These are phyloP conservation scores for Columbina picui DNA, from an alignment of 2,113 vertebrate species.

Conservation along the genomic window DNA sequence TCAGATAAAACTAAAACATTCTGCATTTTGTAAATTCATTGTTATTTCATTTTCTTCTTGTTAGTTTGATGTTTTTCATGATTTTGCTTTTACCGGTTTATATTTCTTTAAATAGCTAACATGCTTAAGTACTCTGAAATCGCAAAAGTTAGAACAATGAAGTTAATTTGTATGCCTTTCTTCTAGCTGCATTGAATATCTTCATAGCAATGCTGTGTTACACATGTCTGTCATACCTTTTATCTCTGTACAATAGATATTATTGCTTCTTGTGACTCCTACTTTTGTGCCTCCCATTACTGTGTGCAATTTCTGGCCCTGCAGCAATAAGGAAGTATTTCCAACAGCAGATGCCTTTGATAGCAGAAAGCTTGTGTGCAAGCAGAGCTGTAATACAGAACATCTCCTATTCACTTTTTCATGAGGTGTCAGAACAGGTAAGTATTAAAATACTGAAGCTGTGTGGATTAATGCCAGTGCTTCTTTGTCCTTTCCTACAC, in stretches of 20 bases:
- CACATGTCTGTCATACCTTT: background rate
- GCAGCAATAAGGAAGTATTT: background rate
- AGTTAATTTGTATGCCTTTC: background rate
- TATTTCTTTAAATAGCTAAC: background rate
- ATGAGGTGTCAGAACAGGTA: background rate
- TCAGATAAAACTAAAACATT: background rate
- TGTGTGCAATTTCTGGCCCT: background rate
- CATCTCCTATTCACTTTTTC: background rate
- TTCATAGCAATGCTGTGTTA: background rate
- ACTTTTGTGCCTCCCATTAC: background rate
- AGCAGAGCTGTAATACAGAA: background rate
- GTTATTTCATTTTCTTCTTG: background rate
- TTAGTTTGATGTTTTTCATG: background rate
- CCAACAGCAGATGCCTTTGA: background rate
- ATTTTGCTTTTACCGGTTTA: background rate
- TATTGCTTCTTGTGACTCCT: background rate
- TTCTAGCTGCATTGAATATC: background rate
- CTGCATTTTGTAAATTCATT: background rate
- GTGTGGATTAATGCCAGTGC: background rate
- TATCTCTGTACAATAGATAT: background rate
- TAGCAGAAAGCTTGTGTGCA: background rate
- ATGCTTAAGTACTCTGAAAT: background rate
- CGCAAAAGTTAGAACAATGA: background rate
- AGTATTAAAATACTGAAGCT: background rate
- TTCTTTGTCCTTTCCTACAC: background rate